Percentiles rank a stretch among this genome's conserved stretches.
Conservation (phyloP, 1,140 invertebrate genomes). For the Nasonia longicornis region DNA sequence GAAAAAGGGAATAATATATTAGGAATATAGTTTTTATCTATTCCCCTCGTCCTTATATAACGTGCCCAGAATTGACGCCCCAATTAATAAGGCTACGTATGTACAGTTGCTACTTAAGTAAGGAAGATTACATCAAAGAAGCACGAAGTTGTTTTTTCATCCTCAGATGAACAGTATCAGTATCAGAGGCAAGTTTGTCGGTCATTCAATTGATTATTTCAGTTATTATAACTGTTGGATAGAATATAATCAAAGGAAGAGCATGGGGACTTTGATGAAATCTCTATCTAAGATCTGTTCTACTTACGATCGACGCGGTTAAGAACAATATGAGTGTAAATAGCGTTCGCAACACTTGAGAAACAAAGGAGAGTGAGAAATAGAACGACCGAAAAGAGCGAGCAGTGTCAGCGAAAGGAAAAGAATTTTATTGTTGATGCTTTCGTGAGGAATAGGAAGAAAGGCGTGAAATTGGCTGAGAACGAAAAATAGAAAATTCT, state of each 20-base stretch:
- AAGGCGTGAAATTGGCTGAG: not conserved
- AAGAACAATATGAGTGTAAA: conserved; percentile 25
- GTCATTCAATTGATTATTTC: not conserved
- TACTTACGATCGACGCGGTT: not conserved
- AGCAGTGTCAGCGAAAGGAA: not conserved
- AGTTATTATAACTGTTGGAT: not conserved
- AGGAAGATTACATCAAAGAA: conserved; percentile 15
- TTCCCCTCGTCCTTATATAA: conserved; percentile 21
- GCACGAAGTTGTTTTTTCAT: not conserved
- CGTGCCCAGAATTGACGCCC: conserved; percentile 23
- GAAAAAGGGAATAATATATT: conserved; percentile 19
- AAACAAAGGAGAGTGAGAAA: not conserved
- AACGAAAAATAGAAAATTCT: not conserved
- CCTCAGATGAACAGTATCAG: not conserved
- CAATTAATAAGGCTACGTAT: not conserved
- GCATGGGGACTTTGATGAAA: not conserved
- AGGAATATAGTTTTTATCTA: conserved; percentile 37
- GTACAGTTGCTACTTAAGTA: conserved; percentile 9
- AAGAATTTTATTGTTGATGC: conserved; percentile 9
- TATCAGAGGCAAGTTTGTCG: not conserved
- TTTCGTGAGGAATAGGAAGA: not conserved
- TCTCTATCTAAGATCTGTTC: not conserved
- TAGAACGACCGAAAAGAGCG: not conserved
- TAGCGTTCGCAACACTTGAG: conserved; percentile 9
- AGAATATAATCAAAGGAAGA: not conserved